phyloP scores from a whole-genome alignment of 1,140 invertebrate genomes.

The Chelonus insularis region DNA sequence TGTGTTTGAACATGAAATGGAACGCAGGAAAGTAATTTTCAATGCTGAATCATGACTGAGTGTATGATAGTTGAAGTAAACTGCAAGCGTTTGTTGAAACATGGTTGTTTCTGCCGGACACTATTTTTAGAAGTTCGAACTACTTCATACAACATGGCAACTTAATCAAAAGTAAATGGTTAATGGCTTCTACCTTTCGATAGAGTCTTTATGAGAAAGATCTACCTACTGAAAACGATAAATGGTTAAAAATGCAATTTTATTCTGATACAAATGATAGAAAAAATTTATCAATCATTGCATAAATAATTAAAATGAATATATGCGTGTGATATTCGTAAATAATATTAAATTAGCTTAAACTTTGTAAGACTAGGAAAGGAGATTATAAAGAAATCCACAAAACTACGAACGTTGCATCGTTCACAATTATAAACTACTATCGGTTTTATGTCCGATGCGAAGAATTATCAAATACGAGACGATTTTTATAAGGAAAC shows the following conservation, averaged over 20 bases:
- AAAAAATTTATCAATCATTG: slow-evolving; percentile 45
- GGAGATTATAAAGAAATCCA: neutral
- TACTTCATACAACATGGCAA: too few relatives aligned
- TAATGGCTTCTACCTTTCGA: slow-evolving; percentile 49
- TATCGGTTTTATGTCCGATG: slow-evolving; percentile 47
- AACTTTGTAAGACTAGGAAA: neutral
- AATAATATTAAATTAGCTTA: slow-evolving; percentile 36
- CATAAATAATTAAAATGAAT: slow-evolving; percentile 34
- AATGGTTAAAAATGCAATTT: slow-evolving; percentile 53
- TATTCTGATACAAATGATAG: slow-evolving; percentile 39
- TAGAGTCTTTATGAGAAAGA: slow-evolving; percentile 48
- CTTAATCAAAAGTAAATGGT: too few relatives aligned
- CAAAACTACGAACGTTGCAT: slow-evolving; percentile 33
- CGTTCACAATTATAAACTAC: slow-evolving; percentile 35
- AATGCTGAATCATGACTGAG: too few relatives aligned
- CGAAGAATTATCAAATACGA: slow-evolving; percentile 41
- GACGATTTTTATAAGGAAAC: slow-evolving; percentile 41
- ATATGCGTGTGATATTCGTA: slow-evolving; percentile 38
- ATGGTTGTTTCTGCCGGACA: too few relatives aligned
- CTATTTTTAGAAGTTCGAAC: too few relatives aligned
- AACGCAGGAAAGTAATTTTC: too few relatives aligned
- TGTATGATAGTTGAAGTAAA: too few relatives aligned
- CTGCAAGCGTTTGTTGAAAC: too few relatives aligned
- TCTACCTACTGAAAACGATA: slow-evolving; percentile 51
- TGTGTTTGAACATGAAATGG: too few relatives aligned